Conservation (phyloP, 2,113 vertebrate genomes). For the Sapayoa aenigma region DNA sequence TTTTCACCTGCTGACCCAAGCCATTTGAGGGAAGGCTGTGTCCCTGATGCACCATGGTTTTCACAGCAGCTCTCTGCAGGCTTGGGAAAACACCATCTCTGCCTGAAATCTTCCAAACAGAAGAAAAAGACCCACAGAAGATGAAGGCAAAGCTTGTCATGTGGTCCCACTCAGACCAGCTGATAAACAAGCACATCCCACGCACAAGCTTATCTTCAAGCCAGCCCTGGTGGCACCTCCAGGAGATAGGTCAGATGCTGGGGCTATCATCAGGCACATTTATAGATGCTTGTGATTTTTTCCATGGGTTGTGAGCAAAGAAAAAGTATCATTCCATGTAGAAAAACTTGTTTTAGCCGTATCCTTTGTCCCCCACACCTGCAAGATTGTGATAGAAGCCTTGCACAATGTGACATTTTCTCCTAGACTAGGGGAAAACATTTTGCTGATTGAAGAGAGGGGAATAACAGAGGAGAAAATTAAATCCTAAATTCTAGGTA, state of each 20-base stretch:
- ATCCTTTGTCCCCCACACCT: not conserved
- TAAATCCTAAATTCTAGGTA: not conserved
- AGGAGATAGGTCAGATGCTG: not conserved
- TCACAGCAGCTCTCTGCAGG: not conserved
- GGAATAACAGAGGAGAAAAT: not conserved
- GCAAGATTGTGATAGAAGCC: not conserved
- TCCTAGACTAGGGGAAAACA: not conserved
- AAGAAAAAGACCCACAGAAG: not conserved
- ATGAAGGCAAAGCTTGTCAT: not conserved
- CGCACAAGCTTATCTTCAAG: not conserved
- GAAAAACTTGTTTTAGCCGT: not conserved
- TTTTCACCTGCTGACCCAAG: not conserved
- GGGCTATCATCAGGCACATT: not conserved
- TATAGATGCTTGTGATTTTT: not conserved
- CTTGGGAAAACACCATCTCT: not conserved
- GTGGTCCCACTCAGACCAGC: not conserved
- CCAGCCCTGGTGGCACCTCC: not conserved
- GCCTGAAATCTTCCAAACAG: not conserved
- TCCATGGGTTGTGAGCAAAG: not conserved
- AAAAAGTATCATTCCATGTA: not conserved
- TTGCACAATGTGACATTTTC: accelerated
- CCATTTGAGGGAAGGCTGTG: accelerated
- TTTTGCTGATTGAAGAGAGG: not conserved
- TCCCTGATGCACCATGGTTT: not conserved
- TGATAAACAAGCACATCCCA: not conserved